phyloP scores from a whole-genome alignment of 2,888 invertebrate genomes.

The Lysandra coridon region DNA sequence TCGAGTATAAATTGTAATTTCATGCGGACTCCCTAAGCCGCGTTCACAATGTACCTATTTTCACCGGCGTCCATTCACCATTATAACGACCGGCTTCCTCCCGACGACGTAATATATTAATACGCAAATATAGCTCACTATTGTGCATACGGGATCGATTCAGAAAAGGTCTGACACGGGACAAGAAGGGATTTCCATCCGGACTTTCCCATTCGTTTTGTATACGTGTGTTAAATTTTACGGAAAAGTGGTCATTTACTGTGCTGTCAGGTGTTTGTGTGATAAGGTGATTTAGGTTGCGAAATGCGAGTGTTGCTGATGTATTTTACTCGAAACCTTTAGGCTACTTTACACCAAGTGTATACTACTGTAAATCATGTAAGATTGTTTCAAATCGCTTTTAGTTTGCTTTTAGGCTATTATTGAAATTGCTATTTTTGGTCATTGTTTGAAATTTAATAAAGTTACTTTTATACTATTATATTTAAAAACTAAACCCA shows the following conservation, averaged over 20 bases:
- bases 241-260: constrained; percentile 68
- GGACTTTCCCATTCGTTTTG: constrained; percentile 57
- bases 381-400: too few relatives aligned
- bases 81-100: constrained; percentile 66
- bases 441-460: too few relatives aligned
- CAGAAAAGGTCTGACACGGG: constrained; percentile 65
- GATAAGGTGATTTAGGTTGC: constrained; percentile 42
- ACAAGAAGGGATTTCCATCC: constrained; percentile 61
- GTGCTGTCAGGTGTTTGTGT: constrained; percentile 52
- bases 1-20: constrained; percentile 52
- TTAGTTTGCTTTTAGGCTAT: too few relatives aligned
- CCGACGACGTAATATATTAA: constrained; percentile 54
- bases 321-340: constrained; percentile 10
- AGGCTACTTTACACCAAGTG: too few relatives aligned
- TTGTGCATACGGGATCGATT: constrained; percentile 54
- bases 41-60: constrained; percentile 54
- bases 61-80: constrained; percentile 50
- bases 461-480: too few relatives aligned
- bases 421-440: too few relatives aligned
- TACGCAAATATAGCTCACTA: constrained; percentile 59
- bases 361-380: too few relatives aligned
- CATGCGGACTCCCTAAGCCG: constrained; percentile 51
- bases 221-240: constrained; percentile 71
- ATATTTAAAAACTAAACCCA: background rate
- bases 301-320: constrained; percentile 29